These are phyloP conservation scores for Melinopterus prodromus DNA, from an alignment of 2,888 invertebrate species.

Conservation along the genomic window DNA sequence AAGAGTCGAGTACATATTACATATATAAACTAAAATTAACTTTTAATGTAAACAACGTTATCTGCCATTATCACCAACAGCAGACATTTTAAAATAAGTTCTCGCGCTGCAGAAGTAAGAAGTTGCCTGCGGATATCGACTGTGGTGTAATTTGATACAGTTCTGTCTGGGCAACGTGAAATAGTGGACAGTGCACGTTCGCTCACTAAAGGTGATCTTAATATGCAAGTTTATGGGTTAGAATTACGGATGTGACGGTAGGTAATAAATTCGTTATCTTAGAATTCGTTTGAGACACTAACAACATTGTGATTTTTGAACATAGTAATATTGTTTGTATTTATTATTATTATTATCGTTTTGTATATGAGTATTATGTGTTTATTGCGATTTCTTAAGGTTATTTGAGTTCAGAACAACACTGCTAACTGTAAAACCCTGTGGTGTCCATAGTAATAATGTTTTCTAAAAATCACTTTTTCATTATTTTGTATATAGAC, in stretches of 20 bases:
- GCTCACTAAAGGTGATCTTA: background rate
- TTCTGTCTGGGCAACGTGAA: background rate
- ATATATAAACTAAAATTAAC: conserved; percentile 4
- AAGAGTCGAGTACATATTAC: background rate
- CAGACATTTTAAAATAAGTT: background rate
- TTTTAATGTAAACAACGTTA: background rate
- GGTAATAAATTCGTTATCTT: background rate
- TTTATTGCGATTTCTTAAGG: no score
- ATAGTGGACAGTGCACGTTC: background rate
- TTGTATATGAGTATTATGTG: no score
- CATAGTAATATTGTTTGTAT: no score
- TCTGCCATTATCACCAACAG: background rate
- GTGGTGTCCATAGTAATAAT: no score
- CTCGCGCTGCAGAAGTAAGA: background rate
- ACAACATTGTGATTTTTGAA: background rate
- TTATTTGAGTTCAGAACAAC: no score
- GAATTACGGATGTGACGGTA: background rate
- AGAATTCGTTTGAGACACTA: background rate
- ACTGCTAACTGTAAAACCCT: no score
- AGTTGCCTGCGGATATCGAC: background rate
- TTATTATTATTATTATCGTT: no score
- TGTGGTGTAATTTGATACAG: background rate
- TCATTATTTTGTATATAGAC: no score
- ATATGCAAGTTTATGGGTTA: background rate
- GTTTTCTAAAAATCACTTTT: no score